phyloP scores from a whole-genome alignment of 2,888 invertebrate species.

The Andrena trimmerana region DNA sequence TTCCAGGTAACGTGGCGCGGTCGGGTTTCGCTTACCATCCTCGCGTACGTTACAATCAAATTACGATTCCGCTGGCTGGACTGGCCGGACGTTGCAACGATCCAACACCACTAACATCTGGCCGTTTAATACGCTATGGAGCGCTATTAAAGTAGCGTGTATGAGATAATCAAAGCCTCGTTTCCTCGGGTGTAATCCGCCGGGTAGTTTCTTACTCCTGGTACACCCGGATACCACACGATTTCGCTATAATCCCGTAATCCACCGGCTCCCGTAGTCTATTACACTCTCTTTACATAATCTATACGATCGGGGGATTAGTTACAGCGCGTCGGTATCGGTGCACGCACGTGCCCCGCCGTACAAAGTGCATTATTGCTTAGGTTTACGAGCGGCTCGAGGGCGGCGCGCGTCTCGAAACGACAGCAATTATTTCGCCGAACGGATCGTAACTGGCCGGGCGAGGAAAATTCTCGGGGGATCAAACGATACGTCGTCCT shows the following conservation, averaged over 20 bases:
- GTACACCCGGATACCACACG: constrained; percentile 26
- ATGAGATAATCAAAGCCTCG: constrained; percentile 62
- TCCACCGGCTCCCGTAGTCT: constrained; percentile 37
- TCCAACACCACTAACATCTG: neutral
- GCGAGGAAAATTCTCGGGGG: neutral
- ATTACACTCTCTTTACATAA: constrained; percentile 59
- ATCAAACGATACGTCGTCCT: constrained; percentile 16
- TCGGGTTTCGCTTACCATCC: neutral
- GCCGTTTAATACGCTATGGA: constrained; percentile 35
- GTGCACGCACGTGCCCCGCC: neutral
- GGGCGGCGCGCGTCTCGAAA: neutral
- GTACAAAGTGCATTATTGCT: constrained; percentile 19
- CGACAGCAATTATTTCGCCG: constrained; percentile 53
- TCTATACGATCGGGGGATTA: constrained; percentile 48
- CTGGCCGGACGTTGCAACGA: neutral
- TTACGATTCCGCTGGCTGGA: constrained; percentile 2
- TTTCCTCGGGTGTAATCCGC: constrained; percentile 53
- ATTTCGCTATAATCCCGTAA: constrained; percentile 58
- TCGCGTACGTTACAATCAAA: constrained; percentile 26
- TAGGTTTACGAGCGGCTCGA: constrained; percentile 32
- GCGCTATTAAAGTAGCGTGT: constrained; percentile 38
- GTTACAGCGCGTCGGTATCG: constrained; percentile 15
- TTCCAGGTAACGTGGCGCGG: neutral
- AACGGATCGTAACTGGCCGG: constrained; percentile 46
- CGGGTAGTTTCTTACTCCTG: constrained; percentile 47